A percentile compares a stretch with the other conserved stretches of the same genome.
phyloP scores from a whole-genome alignment of 1,140 invertebrate species.

The Drosophila saltans region DNA sequence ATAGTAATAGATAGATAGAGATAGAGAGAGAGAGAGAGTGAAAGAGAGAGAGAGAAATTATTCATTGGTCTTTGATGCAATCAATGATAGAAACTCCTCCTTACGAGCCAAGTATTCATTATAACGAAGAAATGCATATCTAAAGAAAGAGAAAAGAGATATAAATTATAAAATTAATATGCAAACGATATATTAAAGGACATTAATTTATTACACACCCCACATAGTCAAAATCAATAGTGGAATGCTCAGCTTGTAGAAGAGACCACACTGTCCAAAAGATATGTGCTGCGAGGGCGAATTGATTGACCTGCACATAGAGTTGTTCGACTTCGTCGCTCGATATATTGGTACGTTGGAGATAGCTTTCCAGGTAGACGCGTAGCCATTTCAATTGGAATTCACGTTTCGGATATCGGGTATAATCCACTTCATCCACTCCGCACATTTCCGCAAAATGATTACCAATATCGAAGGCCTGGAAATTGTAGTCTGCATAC shows the following conservation, averaged over 20 bases:
- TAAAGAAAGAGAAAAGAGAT: conserved; percentile 70
- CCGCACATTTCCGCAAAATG: conserved; percentile 99
- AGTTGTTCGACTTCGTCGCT: conserved; percentile 88
- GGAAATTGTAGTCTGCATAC: conserved; percentile 97
- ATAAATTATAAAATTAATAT: too few relatives aligned
- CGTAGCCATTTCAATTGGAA: conserved; percentile 93
- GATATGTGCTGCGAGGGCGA: conserved; percentile 92
- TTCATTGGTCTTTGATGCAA: conserved; percentile 65
- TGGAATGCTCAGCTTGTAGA: conserved; percentile 94
- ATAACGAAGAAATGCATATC: conserved; percentile 88
- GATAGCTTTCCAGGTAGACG: conserved; percentile 89
- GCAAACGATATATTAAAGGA: background rate
- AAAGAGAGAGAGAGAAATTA: conserved; percentile 50
- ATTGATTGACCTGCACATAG: conserved; percentile 91
- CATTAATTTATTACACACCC: conserved; percentile 86
- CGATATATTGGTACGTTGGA: conserved; percentile 83
- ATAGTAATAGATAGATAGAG: conserved; percentile 39
- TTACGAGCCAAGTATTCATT: conserved; percentile 87
- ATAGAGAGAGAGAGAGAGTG: conserved; percentile 20
- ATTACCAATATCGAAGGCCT: conserved; percentile 98
- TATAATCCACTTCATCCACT: conserved; percentile 90
- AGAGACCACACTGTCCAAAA: conserved; percentile 97
- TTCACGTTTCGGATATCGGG: conserved; percentile 90
- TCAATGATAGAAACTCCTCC: conserved; percentile 74
- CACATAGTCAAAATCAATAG: conserved; percentile 97